Evolutionary conservation across 1,140 invertebrate genomes (phyloP).

Genomic region (fruit fly (Drosophila melanogaster)): Release_6_plus_ISO1_MT NT_037436.4:21163001-21163500

Average conservation of each 20-base stretch:
- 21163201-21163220: too few relatives aligned
- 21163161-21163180: not conserved
- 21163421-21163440: constrained; percentile 83
- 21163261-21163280: not conserved
- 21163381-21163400: constrained; percentile 63
- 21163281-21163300: not conserved
- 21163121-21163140: constrained; percentile 66
- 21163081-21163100: constrained; percentile 59
- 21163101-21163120: constrained; percentile 74
- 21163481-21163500: constrained; percentile 23
- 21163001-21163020: not conserved
- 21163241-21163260: too few relatives aligned
- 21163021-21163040: constrained; percentile 71
- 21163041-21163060: constrained; percentile 74
- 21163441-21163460: constrained; percentile 66
- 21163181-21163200: not conserved
- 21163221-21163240: not conserved
- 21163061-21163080: constrained; percentile 44
- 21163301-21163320: too few relatives aligned
- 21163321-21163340: not conserved
- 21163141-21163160: constrained; percentile 17
- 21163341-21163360: not conserved
- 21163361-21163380: constrained; percentile 35
- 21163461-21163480: constrained; percentile 36
- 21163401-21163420: constrained; percentile 72